phyloP scores from a whole-genome alignment of 2,888 invertebrate genomes.

The Orthonychiurus folsomi region DNA sequence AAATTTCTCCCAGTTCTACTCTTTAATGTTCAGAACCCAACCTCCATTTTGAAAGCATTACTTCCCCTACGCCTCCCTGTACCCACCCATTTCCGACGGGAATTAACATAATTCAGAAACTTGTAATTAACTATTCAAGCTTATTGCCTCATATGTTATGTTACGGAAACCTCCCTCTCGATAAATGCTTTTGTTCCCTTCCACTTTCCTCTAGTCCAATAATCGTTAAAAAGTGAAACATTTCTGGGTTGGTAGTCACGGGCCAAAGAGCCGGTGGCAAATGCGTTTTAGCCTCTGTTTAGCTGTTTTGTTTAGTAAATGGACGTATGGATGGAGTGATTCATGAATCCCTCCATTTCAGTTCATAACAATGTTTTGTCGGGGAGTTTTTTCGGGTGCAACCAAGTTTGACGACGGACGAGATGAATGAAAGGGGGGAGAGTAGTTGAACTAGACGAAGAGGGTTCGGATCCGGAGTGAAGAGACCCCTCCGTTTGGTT shows the following conservation, averaged over 20 bases:
- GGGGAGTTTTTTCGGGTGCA: slow-evolving; percentile 21
- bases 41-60: background rate
- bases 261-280: background rate
- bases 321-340: background rate
- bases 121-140: slow-evolving; percentile 10
- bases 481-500: background rate
- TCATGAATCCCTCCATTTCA: slow-evolving; percentile 6
- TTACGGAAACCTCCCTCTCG: too few relatives aligned
- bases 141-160: background rate
- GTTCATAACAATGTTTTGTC: slow-evolving; percentile 21
- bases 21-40: background rate
- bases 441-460: background rate
- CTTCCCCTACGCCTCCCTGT: background rate
- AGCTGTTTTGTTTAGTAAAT: background rate
- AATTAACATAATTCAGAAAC: slow-evolving; percentile 3
- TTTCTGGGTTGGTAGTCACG: background rate
- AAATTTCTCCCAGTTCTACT: background rate
- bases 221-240: background rate
- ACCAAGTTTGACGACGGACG: slow-evolving; percentile 10
- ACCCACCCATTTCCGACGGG: slow-evolving; percentile 13
- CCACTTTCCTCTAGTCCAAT: too few relatives aligned
- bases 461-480: background rate
- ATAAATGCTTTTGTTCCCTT: too few relatives aligned
- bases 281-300: background rate
- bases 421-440: background rate